Evolutionary conservation across 92 coral and sea anemone species (phyloP).

Genomic region (Palythoa grandiflora): DNA sequence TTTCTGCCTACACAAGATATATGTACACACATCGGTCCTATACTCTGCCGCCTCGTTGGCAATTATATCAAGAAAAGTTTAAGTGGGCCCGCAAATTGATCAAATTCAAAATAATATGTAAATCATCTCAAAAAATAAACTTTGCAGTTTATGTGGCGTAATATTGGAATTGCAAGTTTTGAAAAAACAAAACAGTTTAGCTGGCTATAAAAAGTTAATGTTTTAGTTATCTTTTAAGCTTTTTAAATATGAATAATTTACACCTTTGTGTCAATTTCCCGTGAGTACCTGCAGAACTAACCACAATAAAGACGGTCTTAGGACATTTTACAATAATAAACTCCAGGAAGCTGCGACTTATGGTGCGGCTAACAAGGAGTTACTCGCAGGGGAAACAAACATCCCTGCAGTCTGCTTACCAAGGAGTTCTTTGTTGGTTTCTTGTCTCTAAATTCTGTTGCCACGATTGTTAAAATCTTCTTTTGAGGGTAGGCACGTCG

Average conservation of each 20-base stretch:
- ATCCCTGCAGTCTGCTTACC: not conserved
- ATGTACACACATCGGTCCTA: too few relatives aligned
- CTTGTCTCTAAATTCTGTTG: not conserved
- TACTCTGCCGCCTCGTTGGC: too few relatives aligned
- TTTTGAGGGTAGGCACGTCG: not conserved
- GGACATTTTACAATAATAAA: not conserved
- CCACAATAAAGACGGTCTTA: conserved; percentile 7
- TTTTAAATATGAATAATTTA: not conserved
- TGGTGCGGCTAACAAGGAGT: not conserved
- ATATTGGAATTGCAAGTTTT: not conserved
- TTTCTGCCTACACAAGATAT: too few relatives aligned
- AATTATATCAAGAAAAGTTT: too few relatives aligned
- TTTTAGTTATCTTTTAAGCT: conserved; percentile 10
- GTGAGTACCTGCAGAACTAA: conserved; percentile 30
- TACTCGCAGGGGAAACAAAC: conserved; percentile 9
- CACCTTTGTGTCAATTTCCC: not conserved
- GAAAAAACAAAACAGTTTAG: not conserved
- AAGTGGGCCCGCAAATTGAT: too few relatives aligned
- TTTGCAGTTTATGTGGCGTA: too few relatives aligned
- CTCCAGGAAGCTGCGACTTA: not conserved
- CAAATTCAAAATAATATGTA: too few relatives aligned
- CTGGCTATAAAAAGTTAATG: not conserved
- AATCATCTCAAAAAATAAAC: too few relatives aligned
- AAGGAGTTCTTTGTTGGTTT: not conserved
- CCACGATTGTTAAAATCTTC: not conserved